Evolutionary conservation across 92 coral and sea anemone species (phyloP).

Genomic region (Parazoanthus darwini): DNA sequence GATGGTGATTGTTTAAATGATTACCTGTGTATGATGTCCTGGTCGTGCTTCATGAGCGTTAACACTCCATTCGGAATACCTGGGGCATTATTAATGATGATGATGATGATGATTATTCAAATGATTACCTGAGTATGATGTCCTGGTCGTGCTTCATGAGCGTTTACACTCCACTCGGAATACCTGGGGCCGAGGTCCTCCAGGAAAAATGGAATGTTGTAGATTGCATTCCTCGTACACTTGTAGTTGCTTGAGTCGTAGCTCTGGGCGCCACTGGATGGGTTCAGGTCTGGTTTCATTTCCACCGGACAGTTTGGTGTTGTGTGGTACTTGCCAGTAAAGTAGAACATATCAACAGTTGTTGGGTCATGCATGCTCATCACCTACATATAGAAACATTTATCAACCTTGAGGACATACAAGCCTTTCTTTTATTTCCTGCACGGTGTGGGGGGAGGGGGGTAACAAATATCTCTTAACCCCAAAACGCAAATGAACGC

Average conservation of each 20-base stretch:
- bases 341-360: slow-evolving; percentile 75
- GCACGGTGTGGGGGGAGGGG: too few species aligned
- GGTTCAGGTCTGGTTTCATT: slow-evolving; percentile 78
- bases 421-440: not conserved
- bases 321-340: slow-evolving; percentile 81
- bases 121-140: slow-evolving; percentile 89
- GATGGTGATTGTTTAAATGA: not conserved
- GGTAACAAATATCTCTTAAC: too few species aligned
- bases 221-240: slow-evolving; percentile 70
- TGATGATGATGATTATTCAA: not conserved
- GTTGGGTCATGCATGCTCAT: slow-evolving; percentile 88
- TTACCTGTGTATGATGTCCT: slow-evolving; percentile 96
- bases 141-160: slow-evolving; percentile 95
- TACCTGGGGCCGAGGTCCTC: slow-evolving; percentile 85
- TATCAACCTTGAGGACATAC: not conserved
- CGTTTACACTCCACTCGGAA: slow-evolving; percentile 86
- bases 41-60: slow-evolving; percentile 95
- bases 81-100: slow-evolving; percentile 55
- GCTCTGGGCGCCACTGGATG: slow-evolving; percentile 86
- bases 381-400: slow-evolving; percentile 48
- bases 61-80: slow-evolving; percentile 82
- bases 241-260: slow-evolving; percentile 57
- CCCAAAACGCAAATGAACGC: too few species aligned
- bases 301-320: slow-evolving; percentile 92
- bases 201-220: slow-evolving; percentile 84